Percentiles rank a stretch among this genome's conserved stretches.
Conservation (phyloP, 2,888 invertebrate species). For the Drosophila yooni region DNA sequence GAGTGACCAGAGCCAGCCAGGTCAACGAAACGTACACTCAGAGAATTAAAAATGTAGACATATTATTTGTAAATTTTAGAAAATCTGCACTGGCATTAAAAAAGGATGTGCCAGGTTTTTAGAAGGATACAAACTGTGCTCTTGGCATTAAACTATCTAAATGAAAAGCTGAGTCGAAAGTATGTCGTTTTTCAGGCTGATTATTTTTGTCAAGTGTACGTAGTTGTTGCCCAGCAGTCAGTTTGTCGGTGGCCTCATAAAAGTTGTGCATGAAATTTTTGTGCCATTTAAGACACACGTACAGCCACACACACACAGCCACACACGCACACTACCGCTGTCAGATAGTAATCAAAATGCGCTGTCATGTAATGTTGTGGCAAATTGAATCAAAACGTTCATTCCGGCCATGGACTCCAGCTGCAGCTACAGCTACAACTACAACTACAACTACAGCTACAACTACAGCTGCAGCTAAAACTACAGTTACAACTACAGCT, state of each 20-base stretch:
- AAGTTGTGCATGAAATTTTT: constrained; percentile 67
- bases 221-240: constrained; percentile 19
- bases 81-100: not conserved
- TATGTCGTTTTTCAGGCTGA: not conserved
- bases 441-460: not conserved
- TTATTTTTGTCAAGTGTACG: not conserved
- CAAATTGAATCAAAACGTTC: constrained; percentile 73
- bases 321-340: constrained; percentile 1
- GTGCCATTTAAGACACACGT: constrained; percentile 73
- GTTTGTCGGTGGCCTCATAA: constrained; percentile 49
- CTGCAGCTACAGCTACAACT: not conserved
- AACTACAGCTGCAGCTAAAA: not conserved
- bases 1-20: not conserved
- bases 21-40: not conserved
- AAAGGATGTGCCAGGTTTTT: not conserved
- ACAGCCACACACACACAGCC: constrained; percentile 62
- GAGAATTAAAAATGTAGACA: not conserved
- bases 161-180: not conserved
- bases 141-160: not conserved
- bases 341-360: constrained; percentile 73
- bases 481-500: not conserved
- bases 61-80: fast-evolving
- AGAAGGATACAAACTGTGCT: not conserved
- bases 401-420: constrained; percentile 19
- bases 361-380: constrained; percentile 72